These are phyloP conservation scores for Phalacrocorax pelagicus DNA, from an alignment of 2,113 vertebrate genomes.

Conservation along the genomic window DNA sequence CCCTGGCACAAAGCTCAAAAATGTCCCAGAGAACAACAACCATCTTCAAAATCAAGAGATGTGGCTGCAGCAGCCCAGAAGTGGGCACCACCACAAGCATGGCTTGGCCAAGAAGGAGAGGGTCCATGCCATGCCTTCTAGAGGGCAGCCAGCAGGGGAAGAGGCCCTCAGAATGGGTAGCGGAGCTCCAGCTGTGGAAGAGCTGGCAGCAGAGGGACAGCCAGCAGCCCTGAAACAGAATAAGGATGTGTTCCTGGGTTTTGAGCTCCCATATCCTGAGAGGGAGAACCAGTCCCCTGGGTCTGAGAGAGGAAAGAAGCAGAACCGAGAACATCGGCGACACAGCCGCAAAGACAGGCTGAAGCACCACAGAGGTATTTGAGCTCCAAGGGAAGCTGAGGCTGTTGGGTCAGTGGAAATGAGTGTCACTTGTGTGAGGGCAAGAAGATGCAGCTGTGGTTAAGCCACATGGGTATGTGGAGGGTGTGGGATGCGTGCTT, in stretches of 20 bases:
- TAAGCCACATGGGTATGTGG: background rate
- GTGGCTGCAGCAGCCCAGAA: constrained; percentile 47
- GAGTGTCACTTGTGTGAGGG: background rate
- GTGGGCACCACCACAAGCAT: constrained; percentile 65
- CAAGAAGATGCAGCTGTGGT: background rate
- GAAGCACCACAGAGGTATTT: constrained; percentile 73
- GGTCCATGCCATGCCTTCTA: constrained; percentile 31
- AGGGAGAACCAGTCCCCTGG: constrained; percentile 77
- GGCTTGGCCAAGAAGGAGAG: constrained; percentile 64
- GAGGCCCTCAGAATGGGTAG: constrained; percentile 73
- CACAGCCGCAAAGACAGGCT: constrained; percentile 80
- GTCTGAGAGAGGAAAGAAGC: constrained; percentile 79
- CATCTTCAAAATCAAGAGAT: constrained; percentile 70
- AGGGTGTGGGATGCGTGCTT: background rate
- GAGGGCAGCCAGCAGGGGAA: constrained; percentile 49
- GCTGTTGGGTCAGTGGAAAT: background rate
- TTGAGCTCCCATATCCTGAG: constrained; percentile 63
- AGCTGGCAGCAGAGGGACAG: constrained; percentile 40
- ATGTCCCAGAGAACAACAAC: constrained; percentile 65
- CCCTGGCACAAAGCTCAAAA: constrained; percentile 22
- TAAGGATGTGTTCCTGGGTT: constrained; percentile 65
- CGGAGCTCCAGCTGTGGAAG: constrained; percentile 74
- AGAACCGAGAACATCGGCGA: constrained; percentile 78
- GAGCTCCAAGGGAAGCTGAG: background rate
- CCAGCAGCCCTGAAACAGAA: constrained; percentile 70